Evolutionary conservation across 2,797 vertebrate genomes (phyloP), one percentile per base, ranked within the genome.

Genomic region (Alauda arvensis): DNA sequence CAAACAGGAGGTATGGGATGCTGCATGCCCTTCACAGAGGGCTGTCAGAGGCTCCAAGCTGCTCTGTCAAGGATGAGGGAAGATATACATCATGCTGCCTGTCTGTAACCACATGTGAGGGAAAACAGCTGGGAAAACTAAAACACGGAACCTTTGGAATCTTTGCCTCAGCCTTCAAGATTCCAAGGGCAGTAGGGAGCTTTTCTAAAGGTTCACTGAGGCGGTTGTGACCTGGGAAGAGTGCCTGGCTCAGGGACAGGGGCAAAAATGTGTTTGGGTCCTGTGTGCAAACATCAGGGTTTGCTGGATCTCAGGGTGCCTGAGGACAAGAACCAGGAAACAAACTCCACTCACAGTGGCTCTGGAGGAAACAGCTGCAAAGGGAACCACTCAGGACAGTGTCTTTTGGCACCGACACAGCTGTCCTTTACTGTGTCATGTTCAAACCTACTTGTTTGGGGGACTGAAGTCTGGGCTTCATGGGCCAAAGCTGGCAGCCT

Each of bases 291-390:
- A 81, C 5, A 0, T 52, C 15, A 34, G 26, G 9, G 12, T 82
- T 72, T 84, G n/a, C 39, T 84, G 67, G 4, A 31, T 56, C 18
- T 70, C 18, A 39, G 83, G 63, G 76, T 24, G 1, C 15, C 23
- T 77, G 86, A 91, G 86, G 63, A 87, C 53, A 79, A 63, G 55
- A 71, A 60, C 8, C 74, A 68, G 69, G 83, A 85, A 92, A 76
- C 45, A 69, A 83, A 28, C 16, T 65, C 33, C 1, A 9, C 15
- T 78, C 56, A 20, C 29, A 59, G 60, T 0, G 2, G 12, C 60
- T 74, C 34, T 4, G 12, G 63, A 79, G 83, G 83, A 87, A 89
- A 85, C 81, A 93, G 56, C 59, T 89, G 81, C 61, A 70, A 61
- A 28, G 4, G 26, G 46, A 93, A 43, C 12, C 2, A 1, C 45